These are phyloP conservation scores for Alca torda DNA, from an alignment of 2,797 vertebrate genomes.

Conservation along the genomic window DNA sequence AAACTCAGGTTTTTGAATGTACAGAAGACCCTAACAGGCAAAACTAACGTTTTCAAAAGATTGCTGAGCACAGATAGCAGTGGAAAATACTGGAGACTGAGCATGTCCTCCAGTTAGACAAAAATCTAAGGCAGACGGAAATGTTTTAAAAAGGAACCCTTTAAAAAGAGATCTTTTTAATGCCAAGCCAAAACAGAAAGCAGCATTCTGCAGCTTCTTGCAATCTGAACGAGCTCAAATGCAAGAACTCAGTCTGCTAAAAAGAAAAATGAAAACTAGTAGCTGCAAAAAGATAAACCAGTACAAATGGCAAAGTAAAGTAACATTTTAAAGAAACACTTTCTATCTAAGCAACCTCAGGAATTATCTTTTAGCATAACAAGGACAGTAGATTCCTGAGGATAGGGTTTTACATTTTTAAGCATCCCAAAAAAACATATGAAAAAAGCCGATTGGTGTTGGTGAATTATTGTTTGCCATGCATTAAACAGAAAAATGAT, in stretches of 20 bases:
- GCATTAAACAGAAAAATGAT: neutral
- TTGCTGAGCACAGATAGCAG: neutral
- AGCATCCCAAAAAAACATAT: neutral
- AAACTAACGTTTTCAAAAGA: neutral
- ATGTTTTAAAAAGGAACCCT: neutral
- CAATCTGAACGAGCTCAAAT: neutral
- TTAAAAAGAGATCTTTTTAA: neutral
- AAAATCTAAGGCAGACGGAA: neutral
- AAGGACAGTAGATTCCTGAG: neutral
- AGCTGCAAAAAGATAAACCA: neutral
- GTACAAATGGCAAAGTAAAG: neutral
- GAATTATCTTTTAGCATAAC: neutral
- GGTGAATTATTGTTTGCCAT: neutral
- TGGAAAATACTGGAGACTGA: neutral
- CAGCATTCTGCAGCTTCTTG: neutral
- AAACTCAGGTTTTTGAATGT: neutral
- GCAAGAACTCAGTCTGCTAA: neutral
- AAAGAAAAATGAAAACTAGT: neutral
- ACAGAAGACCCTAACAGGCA: neutral
- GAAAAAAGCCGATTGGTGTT: neutral
- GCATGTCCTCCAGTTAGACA: neutral
- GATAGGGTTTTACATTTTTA: neutral
- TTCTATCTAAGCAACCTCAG: neutral
- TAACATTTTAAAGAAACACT: neutral
- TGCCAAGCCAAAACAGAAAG: conserved; percentile 21